These are phyloP conservation scores for Cavia aperea DNA, from an alignment of 2,113 vertebrate species.

Conservation along the genomic window DNA sequence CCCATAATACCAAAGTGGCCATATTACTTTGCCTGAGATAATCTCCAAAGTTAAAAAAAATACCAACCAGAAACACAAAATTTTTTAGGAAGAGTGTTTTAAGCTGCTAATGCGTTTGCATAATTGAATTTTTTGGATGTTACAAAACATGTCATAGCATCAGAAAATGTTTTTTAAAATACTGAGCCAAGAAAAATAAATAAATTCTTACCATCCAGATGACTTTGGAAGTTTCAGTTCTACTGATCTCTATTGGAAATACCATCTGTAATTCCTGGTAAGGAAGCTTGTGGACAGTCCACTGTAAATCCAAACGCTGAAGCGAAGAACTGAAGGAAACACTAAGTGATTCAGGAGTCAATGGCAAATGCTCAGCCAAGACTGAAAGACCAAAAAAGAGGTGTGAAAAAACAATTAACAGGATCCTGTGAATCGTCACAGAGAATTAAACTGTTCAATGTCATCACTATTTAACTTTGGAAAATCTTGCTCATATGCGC, in stretches of 20 bases:
- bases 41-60: neutral
- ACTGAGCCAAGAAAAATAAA: neutral
- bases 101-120: neutral
- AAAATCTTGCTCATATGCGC: neutral
- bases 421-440: neutral
- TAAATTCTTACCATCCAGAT: slow-evolving; percentile 72
- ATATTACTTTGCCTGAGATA: neutral
- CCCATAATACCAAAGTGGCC: neutral
- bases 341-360: slow-evolving; percentile 48
- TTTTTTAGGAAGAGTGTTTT: neutral
- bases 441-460: neutral
- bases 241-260: slow-evolving; percentile 76
- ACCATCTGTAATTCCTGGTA: slow-evolving; percentile 64
- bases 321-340: slow-evolving; percentile 52
- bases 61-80: neutral
- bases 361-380: neutral
- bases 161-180: slow-evolving; percentile 14
- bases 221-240: slow-evolving; percentile 19
- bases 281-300: slow-evolving; percentile 60
- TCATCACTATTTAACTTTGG: neutral
- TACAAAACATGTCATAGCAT: neutral
- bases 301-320: slow-evolving; percentile 73
- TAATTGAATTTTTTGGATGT: neutral
- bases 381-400: slow-evolving; percentile 64
- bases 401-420: neutral